A percentile compares a stretch with the other conserved stretches of the same genome.
phyloP scores from a whole-genome alignment of 2,113 vertebrate species.

The Sciurus niger region DNA sequence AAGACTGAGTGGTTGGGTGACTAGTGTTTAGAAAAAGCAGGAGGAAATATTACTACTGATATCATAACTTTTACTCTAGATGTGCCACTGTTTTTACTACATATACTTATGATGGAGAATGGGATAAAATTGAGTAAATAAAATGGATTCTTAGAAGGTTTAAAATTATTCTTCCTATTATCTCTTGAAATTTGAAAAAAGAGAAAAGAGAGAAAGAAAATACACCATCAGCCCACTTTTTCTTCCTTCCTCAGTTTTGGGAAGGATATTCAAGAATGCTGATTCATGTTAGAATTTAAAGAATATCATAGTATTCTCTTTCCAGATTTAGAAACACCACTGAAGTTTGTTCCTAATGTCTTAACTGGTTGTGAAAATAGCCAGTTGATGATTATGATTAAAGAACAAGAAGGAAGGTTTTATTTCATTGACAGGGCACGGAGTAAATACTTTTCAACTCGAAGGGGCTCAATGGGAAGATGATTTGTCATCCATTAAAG shows the following conservation, averaged over 20 bases:
- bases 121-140: neutral
- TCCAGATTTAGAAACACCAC: neutral
- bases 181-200: neutral
- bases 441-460: neutral
- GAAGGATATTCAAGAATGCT: neutral
- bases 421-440: neutral
- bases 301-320: neutral
- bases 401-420: neutral
- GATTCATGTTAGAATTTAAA: neutral
- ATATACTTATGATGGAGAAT: neutral
- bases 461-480: rapidly evolving
- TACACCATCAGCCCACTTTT: rapidly evolving
- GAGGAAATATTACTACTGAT: neutral
- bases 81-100: too few relatives aligned
- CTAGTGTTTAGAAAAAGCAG: neutral
- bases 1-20: neutral
- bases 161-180: neutral
- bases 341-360: neutral
- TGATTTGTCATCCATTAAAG: neutral
- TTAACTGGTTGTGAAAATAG: neutral
- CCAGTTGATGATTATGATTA: neutral
- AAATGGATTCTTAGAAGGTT: neutral
- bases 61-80: neutral
- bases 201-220: neutral
- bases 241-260: neutral